Evolutionary conservation across 2,797 vertebrate genomes (phyloP).

Genomic region (Florisuga fusca): DNA sequence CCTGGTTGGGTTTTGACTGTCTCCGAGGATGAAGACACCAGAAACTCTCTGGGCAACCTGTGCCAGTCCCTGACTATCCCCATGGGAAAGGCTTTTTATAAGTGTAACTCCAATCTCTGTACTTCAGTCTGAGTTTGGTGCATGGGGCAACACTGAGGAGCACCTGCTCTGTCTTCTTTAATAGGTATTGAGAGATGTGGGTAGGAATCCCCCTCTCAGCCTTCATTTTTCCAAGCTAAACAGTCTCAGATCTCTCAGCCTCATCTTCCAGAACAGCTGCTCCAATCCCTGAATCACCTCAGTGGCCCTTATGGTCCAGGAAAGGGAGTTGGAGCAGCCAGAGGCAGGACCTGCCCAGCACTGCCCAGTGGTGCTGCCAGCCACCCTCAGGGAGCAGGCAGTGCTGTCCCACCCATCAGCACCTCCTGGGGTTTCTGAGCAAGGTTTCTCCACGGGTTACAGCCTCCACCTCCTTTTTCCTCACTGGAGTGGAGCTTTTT

Average conservation of each 20-base stretch:
- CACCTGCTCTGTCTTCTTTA: background rate
- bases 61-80: background rate
- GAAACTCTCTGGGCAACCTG: background rate
- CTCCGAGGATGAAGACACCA: background rate
- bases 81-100: background rate
- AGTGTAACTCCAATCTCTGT: background rate
- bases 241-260: background rate
- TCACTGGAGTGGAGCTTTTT: background rate
- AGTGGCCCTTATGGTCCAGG: background rate
- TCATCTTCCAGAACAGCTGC: background rate
- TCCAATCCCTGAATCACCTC: conserved; percentile 35
- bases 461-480: background rate
- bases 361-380: background rate
- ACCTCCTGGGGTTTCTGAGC: background rate
- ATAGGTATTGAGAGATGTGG: background rate
- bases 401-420: rapidly evolving
- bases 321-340: background rate
- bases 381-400: rapidly evolving
- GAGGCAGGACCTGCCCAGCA: background rate
- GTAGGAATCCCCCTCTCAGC: background rate
- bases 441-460: background rate
- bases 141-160: background rate
- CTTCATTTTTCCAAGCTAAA: background rate
- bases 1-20: background rate
- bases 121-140: background rate